Percentiles rank a stretch among this genome's conserved stretches.
phyloP scores from a whole-genome alignment of 2,113 vertebrate species.

The Machaerirhynchus nigripectus region DNA sequence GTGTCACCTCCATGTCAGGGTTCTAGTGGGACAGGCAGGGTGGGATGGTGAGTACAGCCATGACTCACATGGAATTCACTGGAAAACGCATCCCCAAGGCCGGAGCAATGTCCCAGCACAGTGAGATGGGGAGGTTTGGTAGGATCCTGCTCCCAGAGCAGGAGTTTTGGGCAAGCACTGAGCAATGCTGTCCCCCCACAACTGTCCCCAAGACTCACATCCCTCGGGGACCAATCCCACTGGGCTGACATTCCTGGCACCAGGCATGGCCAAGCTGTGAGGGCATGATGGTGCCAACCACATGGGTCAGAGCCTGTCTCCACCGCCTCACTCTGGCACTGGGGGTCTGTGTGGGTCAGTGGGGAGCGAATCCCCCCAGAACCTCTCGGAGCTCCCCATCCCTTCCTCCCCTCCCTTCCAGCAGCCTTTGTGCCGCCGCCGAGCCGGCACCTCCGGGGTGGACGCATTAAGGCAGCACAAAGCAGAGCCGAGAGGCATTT shows the following conservation, averaged over 20 bases:
- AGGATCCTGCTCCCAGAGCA: neutral
- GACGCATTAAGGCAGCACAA: conserved; percentile 46
- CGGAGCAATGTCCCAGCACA: accelerated
- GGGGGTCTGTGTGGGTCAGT: accelerated
- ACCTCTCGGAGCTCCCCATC: neutral
- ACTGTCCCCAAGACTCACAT: neutral
- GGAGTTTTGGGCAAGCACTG: neutral
- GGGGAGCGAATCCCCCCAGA: neutral
- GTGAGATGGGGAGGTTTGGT: neutral
- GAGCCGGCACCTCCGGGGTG: neutral
- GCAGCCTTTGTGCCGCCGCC: neutral
- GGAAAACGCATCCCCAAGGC: neutral
- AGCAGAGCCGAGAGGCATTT: conserved; percentile 52
- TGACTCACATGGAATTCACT: neutral
- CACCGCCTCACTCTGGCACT: neutral
- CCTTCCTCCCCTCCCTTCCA: neutral
- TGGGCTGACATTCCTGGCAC: neutral
- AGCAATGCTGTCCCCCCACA: neutral
- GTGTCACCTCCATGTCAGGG: neutral
- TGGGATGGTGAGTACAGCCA: accelerated
- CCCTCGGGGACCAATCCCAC: neutral
- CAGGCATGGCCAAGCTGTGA: neutral
- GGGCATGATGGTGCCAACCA: accelerated
- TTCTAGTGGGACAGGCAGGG: accelerated
- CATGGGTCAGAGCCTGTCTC: neutral